Conservation (phyloP, 2,113 vertebrate genomes). For the Otus sunia region DNA sequence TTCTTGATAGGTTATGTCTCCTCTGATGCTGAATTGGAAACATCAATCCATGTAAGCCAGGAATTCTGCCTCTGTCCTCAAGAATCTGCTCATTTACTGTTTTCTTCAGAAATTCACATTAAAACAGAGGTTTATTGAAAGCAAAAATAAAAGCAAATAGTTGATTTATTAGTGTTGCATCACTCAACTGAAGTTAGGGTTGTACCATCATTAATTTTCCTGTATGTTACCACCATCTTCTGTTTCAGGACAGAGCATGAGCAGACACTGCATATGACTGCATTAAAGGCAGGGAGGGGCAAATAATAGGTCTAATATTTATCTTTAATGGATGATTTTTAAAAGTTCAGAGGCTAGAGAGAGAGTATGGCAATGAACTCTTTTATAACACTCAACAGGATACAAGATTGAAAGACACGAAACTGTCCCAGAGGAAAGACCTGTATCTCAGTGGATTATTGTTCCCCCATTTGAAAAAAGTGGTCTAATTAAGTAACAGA, state of each 20-base stretch:
- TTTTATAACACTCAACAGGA: background rate
- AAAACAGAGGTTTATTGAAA: background rate
- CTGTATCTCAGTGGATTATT: background rate
- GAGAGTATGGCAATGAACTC: background rate
- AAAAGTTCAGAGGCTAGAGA: background rate
- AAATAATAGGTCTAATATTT: background rate
- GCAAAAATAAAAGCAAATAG: fast-evolving
- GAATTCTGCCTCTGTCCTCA: background rate
- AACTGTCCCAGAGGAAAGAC: background rate
- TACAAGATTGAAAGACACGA: background rate
- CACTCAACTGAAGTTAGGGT: background rate
- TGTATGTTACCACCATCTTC: background rate
- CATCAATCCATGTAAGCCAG: background rate
- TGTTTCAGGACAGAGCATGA: background rate
- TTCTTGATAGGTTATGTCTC: background rate
- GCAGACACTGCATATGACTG: background rate
- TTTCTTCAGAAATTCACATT: background rate
- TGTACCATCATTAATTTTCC: background rate
- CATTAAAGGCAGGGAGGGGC: background rate
- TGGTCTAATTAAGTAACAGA: background rate
- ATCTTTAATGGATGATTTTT: background rate
- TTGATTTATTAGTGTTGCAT: background rate
- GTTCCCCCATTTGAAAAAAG: background rate
- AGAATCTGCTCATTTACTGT: background rate
- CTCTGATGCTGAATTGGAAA: background rate